Conservation (phyloP, 2,113 vertebrate genomes). For the Abramis brama region DNA sequence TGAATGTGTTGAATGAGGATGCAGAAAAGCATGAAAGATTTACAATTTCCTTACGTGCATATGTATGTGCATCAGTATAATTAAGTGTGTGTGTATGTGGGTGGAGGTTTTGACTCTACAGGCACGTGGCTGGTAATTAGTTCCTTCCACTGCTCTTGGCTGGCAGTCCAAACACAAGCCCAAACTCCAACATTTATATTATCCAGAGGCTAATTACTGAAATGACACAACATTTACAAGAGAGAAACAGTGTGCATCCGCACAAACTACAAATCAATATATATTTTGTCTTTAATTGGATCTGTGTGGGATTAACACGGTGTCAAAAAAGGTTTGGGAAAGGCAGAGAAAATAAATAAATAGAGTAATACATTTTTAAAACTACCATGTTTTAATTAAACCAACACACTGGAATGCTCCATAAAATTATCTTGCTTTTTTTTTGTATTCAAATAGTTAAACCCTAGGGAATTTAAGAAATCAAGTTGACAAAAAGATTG, state of each 20-base stretch:
- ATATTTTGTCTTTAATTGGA: conserved; percentile 39
- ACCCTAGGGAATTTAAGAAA: background rate
- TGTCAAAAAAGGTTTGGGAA: conserved; percentile 17
- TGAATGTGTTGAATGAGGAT: background rate
- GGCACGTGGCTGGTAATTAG: conserved; percentile 57
- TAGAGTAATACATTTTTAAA: conserved; percentile 6
- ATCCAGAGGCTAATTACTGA: conserved; percentile 54
- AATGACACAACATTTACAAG: conserved; percentile 52
- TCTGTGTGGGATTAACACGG: conserved; percentile 1
- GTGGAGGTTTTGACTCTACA: conserved; percentile 43
- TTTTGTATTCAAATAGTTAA: background rate
- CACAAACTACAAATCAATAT: conserved; percentile 48
- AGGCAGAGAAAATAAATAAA: background rate
- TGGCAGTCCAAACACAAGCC: conserved; percentile 52
- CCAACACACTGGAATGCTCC: conserved; percentile 9
- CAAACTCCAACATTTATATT: conserved; percentile 48
- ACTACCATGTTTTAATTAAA: conserved; percentile 19
- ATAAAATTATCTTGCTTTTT: background rate
- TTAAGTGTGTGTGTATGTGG: conserved; percentile 3
- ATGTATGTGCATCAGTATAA: conserved; percentile 1
- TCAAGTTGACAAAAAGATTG: background rate
- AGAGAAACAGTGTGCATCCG: conserved; percentile 21
- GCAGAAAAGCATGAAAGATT: background rate
- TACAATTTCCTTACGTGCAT: background rate
- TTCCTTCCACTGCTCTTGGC: conserved; percentile 49